A percentile compares a stretch with the other conserved stretches of the same genome.
These are phyloP conservation scores for Willowsia nigromaculata DNA, from an alignment of 2,888 invertebrate species.

Conservation along the genomic window DNA sequence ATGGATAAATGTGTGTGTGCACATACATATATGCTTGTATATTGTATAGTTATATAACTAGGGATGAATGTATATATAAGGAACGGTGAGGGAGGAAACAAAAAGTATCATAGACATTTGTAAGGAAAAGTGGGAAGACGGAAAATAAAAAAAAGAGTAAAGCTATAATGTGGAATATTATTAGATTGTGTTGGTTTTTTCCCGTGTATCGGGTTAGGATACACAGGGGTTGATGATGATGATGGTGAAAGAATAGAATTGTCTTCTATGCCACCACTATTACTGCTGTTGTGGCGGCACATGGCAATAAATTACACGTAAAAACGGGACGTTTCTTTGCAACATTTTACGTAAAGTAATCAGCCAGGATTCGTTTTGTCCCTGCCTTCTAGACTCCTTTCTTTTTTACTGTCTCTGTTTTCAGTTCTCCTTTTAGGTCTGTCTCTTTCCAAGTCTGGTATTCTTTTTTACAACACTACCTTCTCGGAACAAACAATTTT, in stretches of 20 bases:
- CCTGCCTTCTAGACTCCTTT: slow-evolving; percentile 42
- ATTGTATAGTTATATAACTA: not conserved
- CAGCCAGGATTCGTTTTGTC: slow-evolving; percentile 57
- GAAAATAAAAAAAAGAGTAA: slow-evolving; percentile 2
- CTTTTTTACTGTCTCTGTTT: slow-evolving; percentile 22
- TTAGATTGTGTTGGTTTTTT: slow-evolving; percentile 55
- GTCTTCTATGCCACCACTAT: not conserved
- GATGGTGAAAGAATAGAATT: slow-evolving; percentile 35
- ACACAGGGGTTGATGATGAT: not conserved
- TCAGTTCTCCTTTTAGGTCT: not conserved
- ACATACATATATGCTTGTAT: not conserved
- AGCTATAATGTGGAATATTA: slow-evolving; percentile 18
- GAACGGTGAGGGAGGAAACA: slow-evolving; percentile 1
- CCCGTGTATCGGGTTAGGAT: not conserved
- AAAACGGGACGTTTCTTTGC: slow-evolving; percentile 50
- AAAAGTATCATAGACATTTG: not conserved
- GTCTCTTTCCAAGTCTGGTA: not conserved
- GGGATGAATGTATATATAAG: not conserved
- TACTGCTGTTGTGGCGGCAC: slow-evolving; percentile 71
- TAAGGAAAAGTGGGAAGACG: slow-evolving; percentile 31
- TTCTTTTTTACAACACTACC: slow-evolving; percentile 34
- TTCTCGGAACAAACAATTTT: not conserved
- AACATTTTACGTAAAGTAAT: slow-evolving; percentile 62
- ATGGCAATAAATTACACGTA: slow-evolving; percentile 78
- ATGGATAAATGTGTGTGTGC: not conserved